Evolutionary conservation across 2,888 invertebrate genomes (phyloP).

Genomic region (Macaria liturata): DNA sequence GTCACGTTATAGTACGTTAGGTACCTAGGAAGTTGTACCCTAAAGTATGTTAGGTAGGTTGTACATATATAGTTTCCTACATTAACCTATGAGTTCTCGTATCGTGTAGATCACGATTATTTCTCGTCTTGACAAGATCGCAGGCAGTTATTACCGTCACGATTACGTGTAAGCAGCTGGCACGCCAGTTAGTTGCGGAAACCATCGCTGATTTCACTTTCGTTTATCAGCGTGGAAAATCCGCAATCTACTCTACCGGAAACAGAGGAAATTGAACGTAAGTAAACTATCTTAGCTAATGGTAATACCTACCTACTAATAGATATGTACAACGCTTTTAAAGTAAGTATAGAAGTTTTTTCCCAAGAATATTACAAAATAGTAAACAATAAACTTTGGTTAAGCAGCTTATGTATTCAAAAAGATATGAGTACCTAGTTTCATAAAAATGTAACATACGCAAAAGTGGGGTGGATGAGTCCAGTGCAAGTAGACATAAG

Average conservation of each 20-base stretch:
- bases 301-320: too few species aligned
- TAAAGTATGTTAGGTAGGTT: too few species aligned
- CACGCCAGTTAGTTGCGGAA: conserved; percentile 53
- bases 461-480: not conserved
- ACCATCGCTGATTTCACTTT: conserved; percentile 68
- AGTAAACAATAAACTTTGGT: too few species aligned
- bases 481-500: conserved; percentile 2
- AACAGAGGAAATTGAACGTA: conserved; percentile 1
- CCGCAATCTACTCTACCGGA: conserved; percentile 42
- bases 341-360: too few species aligned
- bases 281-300: not conserved
- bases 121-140: conserved; percentile 20
- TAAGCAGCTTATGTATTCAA: not conserved
- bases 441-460: too few species aligned
- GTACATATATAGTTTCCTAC: too few species aligned
- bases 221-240: conserved; percentile 64
- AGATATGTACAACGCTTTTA: too few species aligned
- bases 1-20: too few species aligned
- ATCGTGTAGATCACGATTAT: not conserved
- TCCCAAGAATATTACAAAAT: too few species aligned
- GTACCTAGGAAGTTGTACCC: too few species aligned
- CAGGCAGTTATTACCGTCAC: conserved; percentile 37
- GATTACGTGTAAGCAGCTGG: conserved; percentile 45
- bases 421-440: too few species aligned
- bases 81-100: too few species aligned